phyloP scores from a whole-genome alignment of 2,113 vertebrate species.

The mouse (Mus musculus) region DNA sequence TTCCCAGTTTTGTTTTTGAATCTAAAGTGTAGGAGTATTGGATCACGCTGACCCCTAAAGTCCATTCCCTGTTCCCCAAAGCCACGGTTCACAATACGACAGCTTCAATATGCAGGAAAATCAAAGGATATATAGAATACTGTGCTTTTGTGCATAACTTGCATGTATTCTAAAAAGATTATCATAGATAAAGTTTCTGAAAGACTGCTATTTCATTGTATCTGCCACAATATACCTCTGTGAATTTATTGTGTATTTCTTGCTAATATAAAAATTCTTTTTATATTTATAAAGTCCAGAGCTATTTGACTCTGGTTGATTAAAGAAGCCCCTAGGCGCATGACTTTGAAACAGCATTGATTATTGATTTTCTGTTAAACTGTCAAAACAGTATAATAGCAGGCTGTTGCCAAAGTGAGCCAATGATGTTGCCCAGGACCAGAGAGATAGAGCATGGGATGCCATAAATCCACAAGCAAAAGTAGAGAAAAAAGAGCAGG shows the following conservation, averaged over 20 bases:
- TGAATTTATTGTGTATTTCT: background rate
- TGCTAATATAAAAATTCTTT: constrained; percentile 17
- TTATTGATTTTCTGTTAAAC: background rate
- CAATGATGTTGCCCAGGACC: background rate
- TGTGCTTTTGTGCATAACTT: background rate
- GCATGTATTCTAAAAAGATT: background rate
- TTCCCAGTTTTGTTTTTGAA: constrained; percentile 41
- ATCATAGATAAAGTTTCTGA: background rate
- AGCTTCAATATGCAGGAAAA: background rate
- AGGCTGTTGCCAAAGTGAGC: background rate
- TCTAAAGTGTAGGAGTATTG: background rate
- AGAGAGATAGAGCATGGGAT: background rate
- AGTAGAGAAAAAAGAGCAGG: background rate
- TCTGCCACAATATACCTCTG: background rate
- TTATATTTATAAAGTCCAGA: background rate
- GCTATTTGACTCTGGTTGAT: background rate
- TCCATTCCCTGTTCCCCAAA: background rate
- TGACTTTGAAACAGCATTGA: background rate
- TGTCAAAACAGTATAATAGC: background rate
- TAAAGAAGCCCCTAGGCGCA: background rate
- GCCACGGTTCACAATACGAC: background rate
- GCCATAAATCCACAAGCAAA: background rate
- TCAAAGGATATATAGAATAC: background rate
- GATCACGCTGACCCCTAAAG: background rate
- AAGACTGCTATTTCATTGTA: background rate